These are phyloP conservation scores for Mungos mungo DNA, from an alignment of 2,113 vertebrate species.

Conservation along the genomic window DNA sequence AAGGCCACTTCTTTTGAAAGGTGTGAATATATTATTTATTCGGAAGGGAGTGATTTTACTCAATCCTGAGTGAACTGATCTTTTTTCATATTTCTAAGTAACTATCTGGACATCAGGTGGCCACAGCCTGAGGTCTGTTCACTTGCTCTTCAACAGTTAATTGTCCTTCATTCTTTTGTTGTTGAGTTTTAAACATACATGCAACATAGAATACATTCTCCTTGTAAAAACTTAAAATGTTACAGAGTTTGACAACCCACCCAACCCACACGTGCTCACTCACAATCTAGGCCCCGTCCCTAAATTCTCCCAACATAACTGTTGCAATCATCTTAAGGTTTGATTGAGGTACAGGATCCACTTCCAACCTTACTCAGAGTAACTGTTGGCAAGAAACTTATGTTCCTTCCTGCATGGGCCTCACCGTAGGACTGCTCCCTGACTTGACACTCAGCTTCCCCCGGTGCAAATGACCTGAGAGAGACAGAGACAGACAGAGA, in stretches of 20 bases:
- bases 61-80: neutral
- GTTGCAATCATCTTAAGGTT: neutral
- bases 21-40: neutral
- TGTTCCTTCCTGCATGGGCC: neutral
- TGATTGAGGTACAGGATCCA: neutral
- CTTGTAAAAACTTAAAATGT: neutral
- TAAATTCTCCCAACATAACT: neutral
- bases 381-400: neutral
- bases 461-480: neutral
- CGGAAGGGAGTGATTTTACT: neutral
- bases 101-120: neutral
- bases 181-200: neutral
- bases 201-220: neutral
- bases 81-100: slow-evolving; percentile 24
- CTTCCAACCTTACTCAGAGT: neutral
- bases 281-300: neutral
- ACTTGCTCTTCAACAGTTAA: neutral
- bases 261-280: too few relatives aligned
- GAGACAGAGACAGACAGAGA: neutral
- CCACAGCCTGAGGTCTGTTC: neutral
- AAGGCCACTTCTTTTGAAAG: neutral
- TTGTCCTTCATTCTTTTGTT: slow-evolving; percentile 3
- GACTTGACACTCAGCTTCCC: neutral
- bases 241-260: neutral
- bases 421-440: neutral